Conservation (phyloP, 2,113 vertebrate species). For the Melanerpes aurifrons region DNA sequence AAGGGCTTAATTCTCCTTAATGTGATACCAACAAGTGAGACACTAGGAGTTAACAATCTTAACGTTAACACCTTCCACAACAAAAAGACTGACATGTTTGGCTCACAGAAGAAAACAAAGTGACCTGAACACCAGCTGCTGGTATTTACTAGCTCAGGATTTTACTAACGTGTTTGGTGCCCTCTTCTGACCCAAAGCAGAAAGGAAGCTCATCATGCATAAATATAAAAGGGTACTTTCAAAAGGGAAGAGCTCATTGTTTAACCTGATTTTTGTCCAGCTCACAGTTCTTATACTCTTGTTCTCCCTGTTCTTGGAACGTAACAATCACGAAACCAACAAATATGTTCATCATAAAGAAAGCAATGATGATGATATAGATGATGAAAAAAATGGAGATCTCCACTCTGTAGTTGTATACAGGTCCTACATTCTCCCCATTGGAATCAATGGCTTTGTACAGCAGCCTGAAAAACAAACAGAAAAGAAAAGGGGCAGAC, state of each 20-base stretch:
- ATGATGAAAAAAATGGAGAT: conserved; percentile 99
- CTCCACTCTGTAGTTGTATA: conserved; percentile 98
- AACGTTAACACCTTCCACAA: neutral
- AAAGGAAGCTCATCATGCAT: neutral
- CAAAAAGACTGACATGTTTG: neutral
- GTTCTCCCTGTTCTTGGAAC: conserved; percentile 98
- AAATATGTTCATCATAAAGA: conserved; percentile 99
- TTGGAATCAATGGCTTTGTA: conserved; percentile 99
- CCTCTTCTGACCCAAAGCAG: conserved; percentile 56
- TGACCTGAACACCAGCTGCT: neutral
- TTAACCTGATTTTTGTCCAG: conserved; percentile 99
- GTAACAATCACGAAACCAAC: conserved; percentile 99
- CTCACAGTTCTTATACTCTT: conserved; percentile 99
- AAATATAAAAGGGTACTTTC: neutral
- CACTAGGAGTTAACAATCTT: neutral
- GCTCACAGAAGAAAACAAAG: neutral
- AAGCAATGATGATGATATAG: conserved; percentile 99
- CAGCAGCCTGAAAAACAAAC: conserved; percentile 81
- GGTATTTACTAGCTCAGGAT: neutral
- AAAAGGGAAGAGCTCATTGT: neutral
- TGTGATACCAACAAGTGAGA: neutral
- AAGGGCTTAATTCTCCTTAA: neutral
- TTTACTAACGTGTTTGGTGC: neutral
- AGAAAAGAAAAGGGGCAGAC: neutral
- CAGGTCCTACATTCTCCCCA: conserved; percentile 92